phyloP scores from a whole-genome alignment of 1,140 invertebrate species.

The Drosophila subpulchrella region DNA sequence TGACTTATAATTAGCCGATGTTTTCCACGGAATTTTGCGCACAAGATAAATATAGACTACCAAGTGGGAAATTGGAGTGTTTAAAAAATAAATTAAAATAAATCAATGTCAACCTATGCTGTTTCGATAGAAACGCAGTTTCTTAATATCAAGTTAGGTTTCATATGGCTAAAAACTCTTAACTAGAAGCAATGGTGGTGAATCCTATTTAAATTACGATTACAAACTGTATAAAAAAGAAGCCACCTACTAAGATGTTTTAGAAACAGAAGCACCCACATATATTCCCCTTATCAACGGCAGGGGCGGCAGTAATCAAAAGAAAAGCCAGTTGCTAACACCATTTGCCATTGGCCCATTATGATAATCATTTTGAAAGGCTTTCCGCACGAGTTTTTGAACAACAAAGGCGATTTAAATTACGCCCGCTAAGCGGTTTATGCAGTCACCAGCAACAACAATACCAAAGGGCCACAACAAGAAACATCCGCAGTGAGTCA shows the following conservation, averaged over 20 bases:
- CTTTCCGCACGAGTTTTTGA: slow-evolving; percentile 65
- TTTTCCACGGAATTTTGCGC: not conserved
- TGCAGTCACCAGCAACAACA: slow-evolving; percentile 46
- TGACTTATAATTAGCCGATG: slow-evolving; percentile 5
- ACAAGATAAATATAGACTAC: too few species aligned
- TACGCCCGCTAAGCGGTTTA: slow-evolving; percentile 77
- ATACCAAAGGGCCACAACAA: slow-evolving; percentile 32
- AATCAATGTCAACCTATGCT: too few species aligned
- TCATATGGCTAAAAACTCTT: too few species aligned
- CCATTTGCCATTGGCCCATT: slow-evolving; percentile 64
- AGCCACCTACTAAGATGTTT: not conserved
- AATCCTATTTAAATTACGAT: too few species aligned
- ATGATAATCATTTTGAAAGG: slow-evolving; percentile 72
- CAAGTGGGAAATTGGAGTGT: too few species aligned
- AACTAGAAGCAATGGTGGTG: too few species aligned
- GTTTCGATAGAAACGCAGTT: too few species aligned
- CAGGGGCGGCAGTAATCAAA: slow-evolving; percentile 11
- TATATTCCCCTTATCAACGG: not conserved
- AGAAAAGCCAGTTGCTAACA: slow-evolving; percentile 21
- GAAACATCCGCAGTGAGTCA: slow-evolving; percentile 44
- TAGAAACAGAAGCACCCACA: not conserved
- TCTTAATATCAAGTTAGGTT: too few species aligned
- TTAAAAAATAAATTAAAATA: too few species aligned
- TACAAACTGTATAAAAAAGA: not conserved
- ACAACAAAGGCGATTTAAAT: slow-evolving; percentile 77